A percentile compares a stretch with the other conserved stretches of the same genome.
These are phyloP conservation scores for Lepidocyrtinus sp. DNA, from an alignment of 2,888 invertebrate genomes.

Conservation along the genomic window DNA sequence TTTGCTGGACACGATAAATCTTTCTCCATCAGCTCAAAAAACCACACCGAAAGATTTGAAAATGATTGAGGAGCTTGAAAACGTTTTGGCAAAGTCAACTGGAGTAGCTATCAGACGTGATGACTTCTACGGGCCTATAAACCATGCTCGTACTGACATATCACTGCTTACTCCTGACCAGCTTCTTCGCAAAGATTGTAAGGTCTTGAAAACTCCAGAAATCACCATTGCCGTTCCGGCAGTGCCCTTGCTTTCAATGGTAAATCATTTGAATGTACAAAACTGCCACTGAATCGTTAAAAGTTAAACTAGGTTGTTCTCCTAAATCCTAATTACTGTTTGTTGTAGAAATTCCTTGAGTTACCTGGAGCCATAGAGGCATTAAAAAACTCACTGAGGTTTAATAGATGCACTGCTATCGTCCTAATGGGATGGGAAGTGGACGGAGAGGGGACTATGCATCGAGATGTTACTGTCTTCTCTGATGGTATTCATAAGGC, in stretches of 20 bases:
- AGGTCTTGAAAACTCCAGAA: constrained; percentile 75
- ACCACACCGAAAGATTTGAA: constrained; percentile 80
- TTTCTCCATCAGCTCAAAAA: constrained; percentile 79
- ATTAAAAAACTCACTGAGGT: constrained; percentile 62
- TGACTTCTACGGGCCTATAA: constrained; percentile 75
- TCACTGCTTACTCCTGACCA: constrained; percentile 78
- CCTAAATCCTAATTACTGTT: neutral
- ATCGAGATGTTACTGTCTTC: constrained; percentile 68
- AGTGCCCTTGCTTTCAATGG: constrained; percentile 79
- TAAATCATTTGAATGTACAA: constrained; percentile 71
- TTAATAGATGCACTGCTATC: constrained; percentile 66
- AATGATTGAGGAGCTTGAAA: constrained; percentile 75
- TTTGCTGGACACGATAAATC: constrained; percentile 85
- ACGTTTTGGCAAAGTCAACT: constrained; percentile 67
- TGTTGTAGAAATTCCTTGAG: constrained; percentile 67
- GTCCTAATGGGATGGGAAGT: constrained; percentile 70
- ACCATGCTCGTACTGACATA: constrained; percentile 80
- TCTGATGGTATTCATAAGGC: constrained; percentile 69
- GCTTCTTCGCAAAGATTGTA: constrained; percentile 83
- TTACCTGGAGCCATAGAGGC: constrained; percentile 66
- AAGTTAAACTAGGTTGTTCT: constrained; percentile 7
- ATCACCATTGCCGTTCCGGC: constrained; percentile 77
- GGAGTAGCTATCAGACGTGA: constrained; percentile 72
- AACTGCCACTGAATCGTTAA: neutral
- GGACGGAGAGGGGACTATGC: constrained; percentile 61